Base-by-base conservation (phyloP, 1,140 invertebrate species). In the Drosophila simulans region DNA sequence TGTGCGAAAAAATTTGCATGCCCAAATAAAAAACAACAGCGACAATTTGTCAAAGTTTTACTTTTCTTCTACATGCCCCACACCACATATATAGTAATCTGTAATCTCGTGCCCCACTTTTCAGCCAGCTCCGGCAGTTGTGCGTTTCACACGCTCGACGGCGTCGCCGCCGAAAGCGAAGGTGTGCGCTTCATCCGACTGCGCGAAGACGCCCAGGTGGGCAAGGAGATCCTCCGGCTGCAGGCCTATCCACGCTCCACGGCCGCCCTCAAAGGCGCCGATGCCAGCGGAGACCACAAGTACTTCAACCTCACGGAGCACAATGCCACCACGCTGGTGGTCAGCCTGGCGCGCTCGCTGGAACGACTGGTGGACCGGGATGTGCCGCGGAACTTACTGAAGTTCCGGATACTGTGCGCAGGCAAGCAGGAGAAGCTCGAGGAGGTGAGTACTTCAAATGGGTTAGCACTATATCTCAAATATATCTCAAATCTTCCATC, bases 361-460 rank as follows among this genome's bases (percentile, higher is more conserved):
- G 97, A 97, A 76, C 93, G 95, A 52, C 92, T 97, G 13, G 97
- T 97, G 0, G 97, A 97, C 92, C 94, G 94, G 20, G 96, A 96
- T 90, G 94, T 94, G 66, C 96, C 96, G 2, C 94, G 95, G 84
- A 97, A 97, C 92, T 94, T 97, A 42, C 93, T 97, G 25, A 97
- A 97, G 93, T 97, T 97, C 92, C 94, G 96, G 46, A 92, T 95
- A 17, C 93, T 94, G 5, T 95, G 95, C 76, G 92, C 93, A 0
- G 92, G 91, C 35, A 90, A 84, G 12, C 91, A 92, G 22, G 91
- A 91, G 35, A 91, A 89, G 13, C 73, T 93, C 20, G 93, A 93
- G 12, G 89, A 93, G 90, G 93, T 93, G 68, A 78, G 70, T 82
- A 86, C 20, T 22, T 22, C 20, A 22, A 0, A 22, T 31, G 31